Base-by-base conservation (phyloP, 2,888 invertebrate genomes). In the Reticulitermes lucifugus region DNA sequence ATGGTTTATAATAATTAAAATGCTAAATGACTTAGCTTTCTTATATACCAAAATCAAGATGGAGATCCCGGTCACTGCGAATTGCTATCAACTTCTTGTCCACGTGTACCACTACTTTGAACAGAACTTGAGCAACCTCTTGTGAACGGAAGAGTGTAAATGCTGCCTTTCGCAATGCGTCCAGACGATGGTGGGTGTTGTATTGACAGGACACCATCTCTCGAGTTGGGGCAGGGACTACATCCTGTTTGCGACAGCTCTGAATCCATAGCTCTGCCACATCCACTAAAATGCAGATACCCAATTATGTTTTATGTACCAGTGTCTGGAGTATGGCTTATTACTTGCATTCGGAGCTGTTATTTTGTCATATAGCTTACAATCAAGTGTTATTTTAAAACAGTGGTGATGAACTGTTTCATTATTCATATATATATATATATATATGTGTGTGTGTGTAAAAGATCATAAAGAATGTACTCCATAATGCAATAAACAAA, bases 241-340 rank as follows among this genome's bases (percentile, higher is more conserved):
- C 92, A 71, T 91, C 89, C 41, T 79, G 60, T n/a, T 94, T 95
- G 87, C 93, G 93, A 85, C 95, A 93, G 88, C 95, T 95, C 87
- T 95, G 95, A 87, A 95, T 93, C 93, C 96, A 96, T 0, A 95
- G 91, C 89, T 95, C 95, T 0, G 95, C 95, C 0, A 96, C 93
- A 89, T 96, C 95, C 21, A 96, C 92, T 86, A 18, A 55, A 55
- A 55, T 55, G 55, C 14, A 55, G 18, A 55, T 55, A 18, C 14
- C 14, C 5, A 55, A 55, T 55, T 55, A 55, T 14, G 14, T 18
- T 55, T 5, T 55, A 18, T 3, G 35, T 18, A 18, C 55, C 14
- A 55, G 2, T 55, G 14, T 18, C 55, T 55, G 18, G 55, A 55
- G 5, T 55, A 2, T 55, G 5, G 55, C 18, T 55, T 55, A 18